Conservation (phyloP, 2,113 vertebrate genomes). For the Morone saxatilis region DNA sequence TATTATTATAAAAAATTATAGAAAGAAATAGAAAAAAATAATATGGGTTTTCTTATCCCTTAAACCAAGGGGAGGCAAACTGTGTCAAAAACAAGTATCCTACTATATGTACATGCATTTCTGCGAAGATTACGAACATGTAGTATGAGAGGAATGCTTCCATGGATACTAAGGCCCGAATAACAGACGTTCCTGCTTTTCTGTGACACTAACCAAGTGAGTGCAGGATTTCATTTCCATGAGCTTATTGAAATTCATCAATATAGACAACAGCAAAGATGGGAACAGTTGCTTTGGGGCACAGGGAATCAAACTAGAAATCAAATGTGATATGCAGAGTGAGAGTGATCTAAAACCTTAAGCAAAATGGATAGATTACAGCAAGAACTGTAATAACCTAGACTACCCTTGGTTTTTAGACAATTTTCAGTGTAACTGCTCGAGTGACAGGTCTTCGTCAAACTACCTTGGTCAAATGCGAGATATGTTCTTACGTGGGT, state of each 20-base stretch:
- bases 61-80: background rate
- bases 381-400: constrained; percentile 2
- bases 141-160: background rate
- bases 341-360: constrained; percentile 13
- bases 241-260: constrained; percentile 23
- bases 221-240: background rate
- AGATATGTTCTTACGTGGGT: background rate
- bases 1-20: too few relatives aligned
- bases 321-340: constrained; percentile 1
- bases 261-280: constrained; percentile 3
- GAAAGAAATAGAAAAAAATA: background rate
- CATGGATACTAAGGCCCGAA: background rate
- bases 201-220: constrained; percentile 2
- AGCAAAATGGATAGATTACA: background rate
- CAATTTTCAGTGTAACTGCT: background rate
- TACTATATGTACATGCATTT: background rate
- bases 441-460: background rate
- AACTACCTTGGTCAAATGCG: constrained; percentile 8
- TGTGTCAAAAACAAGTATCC: background rate
- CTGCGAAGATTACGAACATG: background rate
- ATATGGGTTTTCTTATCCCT: background rate
- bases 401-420: background rate
- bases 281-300: constrained; percentile 13
- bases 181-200: background rate
- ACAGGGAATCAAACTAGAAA: constrained; percentile 12